Conservation (phyloP, 2,113 vertebrate species). For the Chitala chitala region DNA sequence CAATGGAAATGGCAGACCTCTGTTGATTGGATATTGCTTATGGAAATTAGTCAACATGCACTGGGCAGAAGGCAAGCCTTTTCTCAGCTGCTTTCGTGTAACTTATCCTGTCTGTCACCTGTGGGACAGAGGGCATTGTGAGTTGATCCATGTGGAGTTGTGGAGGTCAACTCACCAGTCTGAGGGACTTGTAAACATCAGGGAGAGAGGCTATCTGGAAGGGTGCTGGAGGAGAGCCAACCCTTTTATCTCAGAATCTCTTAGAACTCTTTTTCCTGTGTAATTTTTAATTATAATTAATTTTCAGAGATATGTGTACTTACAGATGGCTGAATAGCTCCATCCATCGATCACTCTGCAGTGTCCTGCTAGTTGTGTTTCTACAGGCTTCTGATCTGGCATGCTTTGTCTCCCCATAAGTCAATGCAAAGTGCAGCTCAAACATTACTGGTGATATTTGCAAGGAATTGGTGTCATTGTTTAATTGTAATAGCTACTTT, state of each 20-base stretch:
- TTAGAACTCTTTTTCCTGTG: not conserved
- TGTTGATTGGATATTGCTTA: not conserved
- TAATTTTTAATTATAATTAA: not conserved
- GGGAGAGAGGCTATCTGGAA: not conserved
- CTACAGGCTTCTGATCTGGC: not conserved
- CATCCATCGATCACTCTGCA: slow-evolving; percentile 4
- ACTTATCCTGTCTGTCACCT: not conserved
- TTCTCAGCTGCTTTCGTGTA: not conserved
- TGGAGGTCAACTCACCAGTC: not conserved
- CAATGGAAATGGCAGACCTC: not conserved
- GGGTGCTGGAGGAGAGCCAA: not conserved
- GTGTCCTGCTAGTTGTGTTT: not conserved
- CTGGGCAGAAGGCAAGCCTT: not conserved
- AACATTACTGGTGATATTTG: not conserved
- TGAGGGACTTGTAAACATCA: not conserved
- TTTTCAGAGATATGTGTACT: not conserved
- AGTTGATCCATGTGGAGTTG: not conserved
- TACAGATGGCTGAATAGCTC: slow-evolving; percentile 6
- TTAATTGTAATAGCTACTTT: not conserved
- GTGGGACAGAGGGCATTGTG: not conserved
- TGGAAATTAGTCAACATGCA: not conserved
- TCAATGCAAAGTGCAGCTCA: too few species aligned
- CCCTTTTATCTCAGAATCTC: not conserved
- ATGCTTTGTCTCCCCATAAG: not conserved
- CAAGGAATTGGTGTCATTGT: not conserved